Evolutionary conservation across 2,888 invertebrate species (phyloP).

Genomic region (Ellobium chinense): DNA sequence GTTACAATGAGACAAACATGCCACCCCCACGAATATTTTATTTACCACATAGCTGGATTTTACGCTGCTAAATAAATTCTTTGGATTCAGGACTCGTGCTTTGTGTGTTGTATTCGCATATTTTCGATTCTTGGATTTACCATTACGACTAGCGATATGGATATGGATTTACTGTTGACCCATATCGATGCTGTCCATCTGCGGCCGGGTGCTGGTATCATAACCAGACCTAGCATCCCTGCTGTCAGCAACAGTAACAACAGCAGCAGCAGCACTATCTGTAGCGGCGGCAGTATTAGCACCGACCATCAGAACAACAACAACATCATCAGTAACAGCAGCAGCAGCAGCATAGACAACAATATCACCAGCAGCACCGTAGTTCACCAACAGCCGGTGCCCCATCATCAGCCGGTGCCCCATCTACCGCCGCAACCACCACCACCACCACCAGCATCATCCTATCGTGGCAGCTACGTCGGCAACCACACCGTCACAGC

Average conservation of each 20-base stretch:
- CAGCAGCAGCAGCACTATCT: neutral
- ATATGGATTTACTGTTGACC: slow-evolving; percentile 32
- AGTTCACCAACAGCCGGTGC: neutral
- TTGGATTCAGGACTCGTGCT: no score
- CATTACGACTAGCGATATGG: no score
- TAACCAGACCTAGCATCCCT: slow-evolving; percentile 13
- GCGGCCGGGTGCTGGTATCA: slow-evolving; percentile 4
- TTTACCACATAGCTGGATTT: no score
- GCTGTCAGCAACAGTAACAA: slow-evolving; percentile 15
- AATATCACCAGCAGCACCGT: neutral
- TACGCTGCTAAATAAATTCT: no score
- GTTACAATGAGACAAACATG: no score
- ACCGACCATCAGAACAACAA: slow-evolving; percentile 23
- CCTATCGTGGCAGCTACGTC: neutral
- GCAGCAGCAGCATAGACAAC: neutral
- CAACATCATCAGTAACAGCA: neutral
- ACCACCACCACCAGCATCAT: slow-evolving; percentile 17
- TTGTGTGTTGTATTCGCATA: no score
- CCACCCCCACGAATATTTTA: neutral
- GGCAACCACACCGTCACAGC: neutral
- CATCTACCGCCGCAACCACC: slow-evolving; percentile 31
- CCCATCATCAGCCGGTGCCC: neutral
- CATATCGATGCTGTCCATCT: slow-evolving; percentile 39
- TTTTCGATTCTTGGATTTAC: no score
- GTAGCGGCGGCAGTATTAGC: neutral